A percentile compares a stretch with the other conserved stretches of the same genome.
phyloP scores from a whole-genome alignment of 2,888 invertebrate species.

The Epinotia brunnichana region DNA sequence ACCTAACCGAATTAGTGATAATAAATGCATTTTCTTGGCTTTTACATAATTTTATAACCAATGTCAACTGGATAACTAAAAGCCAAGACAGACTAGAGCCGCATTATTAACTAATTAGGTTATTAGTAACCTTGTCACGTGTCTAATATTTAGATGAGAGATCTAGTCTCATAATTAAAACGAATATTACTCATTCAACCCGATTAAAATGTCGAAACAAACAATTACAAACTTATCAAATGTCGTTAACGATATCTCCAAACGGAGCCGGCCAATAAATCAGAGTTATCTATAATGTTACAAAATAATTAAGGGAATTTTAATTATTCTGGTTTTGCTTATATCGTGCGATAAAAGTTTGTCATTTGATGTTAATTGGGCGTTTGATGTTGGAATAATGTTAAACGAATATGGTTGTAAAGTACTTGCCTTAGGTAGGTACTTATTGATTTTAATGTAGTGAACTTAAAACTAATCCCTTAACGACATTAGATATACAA shows the following conservation, averaged over 20 bases:
- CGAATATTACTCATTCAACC: conserved; percentile 36
- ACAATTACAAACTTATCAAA: conserved; percentile 69
- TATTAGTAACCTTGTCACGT: conserved; percentile 33
- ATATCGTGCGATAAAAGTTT: conserved; percentile 43
- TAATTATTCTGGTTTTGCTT: conserved; percentile 70
- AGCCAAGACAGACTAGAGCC: no score
- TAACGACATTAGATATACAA: no score
- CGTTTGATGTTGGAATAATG: conserved; percentile 18
- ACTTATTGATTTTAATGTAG: no score
- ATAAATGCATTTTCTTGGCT: no score
- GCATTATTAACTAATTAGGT: no score
- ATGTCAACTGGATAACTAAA: no score
- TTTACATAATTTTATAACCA: no score
- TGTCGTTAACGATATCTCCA: conserved; percentile 74
- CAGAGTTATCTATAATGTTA: conserved; percentile 73
- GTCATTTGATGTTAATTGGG: conserved; percentile 47
- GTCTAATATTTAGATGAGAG: conserved; percentile 13
- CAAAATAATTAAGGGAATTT: conserved; percentile 77
- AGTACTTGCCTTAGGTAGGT: not conserved
- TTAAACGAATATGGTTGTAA: not conserved
- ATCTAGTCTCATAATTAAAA: conserved; percentile 26
- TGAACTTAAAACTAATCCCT: no score
- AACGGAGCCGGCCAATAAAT: conserved; percentile 70
- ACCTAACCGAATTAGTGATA: no score
- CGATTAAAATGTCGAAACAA: conserved; percentile 64